Evolutionary conservation across 2,888 invertebrate species (phyloP).

Genomic region (Aspidapion aeneum): DNA sequence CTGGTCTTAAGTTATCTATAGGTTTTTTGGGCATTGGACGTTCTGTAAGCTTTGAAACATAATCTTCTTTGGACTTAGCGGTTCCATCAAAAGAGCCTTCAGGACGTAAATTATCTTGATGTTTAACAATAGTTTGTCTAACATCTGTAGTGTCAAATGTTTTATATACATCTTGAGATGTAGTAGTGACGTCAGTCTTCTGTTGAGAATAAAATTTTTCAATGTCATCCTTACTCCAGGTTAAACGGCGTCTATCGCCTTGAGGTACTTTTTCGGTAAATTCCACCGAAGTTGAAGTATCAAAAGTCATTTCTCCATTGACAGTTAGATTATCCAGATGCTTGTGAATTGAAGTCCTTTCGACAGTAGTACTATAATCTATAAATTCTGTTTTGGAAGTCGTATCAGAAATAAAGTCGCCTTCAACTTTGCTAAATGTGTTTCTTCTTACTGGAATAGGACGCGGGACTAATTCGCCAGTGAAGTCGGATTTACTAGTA

Average conservation of each 20-base stretch:
- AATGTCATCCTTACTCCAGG: slow-evolving; percentile 70
- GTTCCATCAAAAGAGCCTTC: slow-evolving; percentile 53
- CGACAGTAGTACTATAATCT: slow-evolving; percentile 56
- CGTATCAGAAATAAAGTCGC: slow-evolving; percentile 67
- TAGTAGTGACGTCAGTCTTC: slow-evolving; percentile 56
- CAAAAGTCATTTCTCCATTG: slow-evolving; percentile 65
- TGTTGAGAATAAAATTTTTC: slow-evolving; percentile 65
- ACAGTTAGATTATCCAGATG: slow-evolving; percentile 64
- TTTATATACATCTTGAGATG: slow-evolving; percentile 64
- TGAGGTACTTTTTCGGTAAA: slow-evolving; percentile 57
- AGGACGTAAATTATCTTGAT: slow-evolving; percentile 50
- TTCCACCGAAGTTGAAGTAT: slow-evolving; percentile 62
- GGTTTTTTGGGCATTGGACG: slow-evolving; percentile 47
- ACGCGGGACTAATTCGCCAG: slow-evolving; percentile 62
- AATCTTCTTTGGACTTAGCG: slow-evolving; percentile 48
- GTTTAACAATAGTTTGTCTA: slow-evolving; percentile 44
- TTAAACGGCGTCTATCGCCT: slow-evolving; percentile 60
- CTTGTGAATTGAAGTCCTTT: slow-evolving; percentile 57
- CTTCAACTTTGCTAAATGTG: slow-evolving; percentile 75
- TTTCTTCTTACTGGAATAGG: slow-evolving; percentile 66
- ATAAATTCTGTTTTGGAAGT: slow-evolving; percentile 64
- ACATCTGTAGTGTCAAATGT: slow-evolving; percentile 59
- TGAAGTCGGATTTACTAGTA: slow-evolving; percentile 66
- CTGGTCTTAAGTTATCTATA: slow-evolving; percentile 49
- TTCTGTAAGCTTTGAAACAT: slow-evolving; percentile 42